Evolutionary conservation across 2,797 vertebrate species (phyloP).

Genomic region (Brachyalestes nurse): DNA sequence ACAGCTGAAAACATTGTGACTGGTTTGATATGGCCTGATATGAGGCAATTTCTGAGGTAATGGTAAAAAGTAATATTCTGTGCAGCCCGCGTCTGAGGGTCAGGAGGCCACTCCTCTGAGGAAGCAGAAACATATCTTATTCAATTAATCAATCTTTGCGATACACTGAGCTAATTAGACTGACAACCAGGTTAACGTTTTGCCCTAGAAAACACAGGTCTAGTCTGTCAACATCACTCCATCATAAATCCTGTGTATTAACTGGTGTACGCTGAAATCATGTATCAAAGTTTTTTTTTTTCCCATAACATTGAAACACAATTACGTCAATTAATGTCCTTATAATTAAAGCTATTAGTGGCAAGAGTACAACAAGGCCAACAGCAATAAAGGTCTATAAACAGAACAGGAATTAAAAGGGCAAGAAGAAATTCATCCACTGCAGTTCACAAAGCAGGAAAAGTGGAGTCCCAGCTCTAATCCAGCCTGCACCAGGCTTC

Average conservation of each 20-base stretch:
- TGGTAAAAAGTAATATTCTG: not conserved
- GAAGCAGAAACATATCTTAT: not conserved
- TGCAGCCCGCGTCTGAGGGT: not conserved
- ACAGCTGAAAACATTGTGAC: not conserved
- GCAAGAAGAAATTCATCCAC: not conserved
- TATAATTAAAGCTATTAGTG: conserved; percentile 19
- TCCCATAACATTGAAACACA: conserved; percentile 12
- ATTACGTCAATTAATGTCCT: conserved; percentile 19
- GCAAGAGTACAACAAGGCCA: not conserved
- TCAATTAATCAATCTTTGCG: too few relatives aligned
- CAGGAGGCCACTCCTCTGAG: conserved; percentile 6
- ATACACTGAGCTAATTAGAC: conserved; percentile 1
- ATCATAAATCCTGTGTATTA: not conserved
- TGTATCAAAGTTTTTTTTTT: not conserved
- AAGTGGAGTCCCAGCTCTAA: not conserved
- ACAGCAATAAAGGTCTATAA: conserved; percentile 2
- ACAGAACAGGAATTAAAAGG: conserved; percentile 15
- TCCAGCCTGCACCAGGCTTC: not conserved
- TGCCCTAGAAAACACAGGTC: not conserved
- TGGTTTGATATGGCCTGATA: not conserved
- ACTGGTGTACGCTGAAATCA: not conserved
- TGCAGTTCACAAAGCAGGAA: not conserved
- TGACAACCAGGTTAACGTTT: not conserved
- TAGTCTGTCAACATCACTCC: not conserved
- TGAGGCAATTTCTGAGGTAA: not conserved